Evolutionary conservation across 1,140 invertebrate species (phyloP), one percentile per base, ranked within the genome.

Genomic region (Bombus fervidus): DNA sequence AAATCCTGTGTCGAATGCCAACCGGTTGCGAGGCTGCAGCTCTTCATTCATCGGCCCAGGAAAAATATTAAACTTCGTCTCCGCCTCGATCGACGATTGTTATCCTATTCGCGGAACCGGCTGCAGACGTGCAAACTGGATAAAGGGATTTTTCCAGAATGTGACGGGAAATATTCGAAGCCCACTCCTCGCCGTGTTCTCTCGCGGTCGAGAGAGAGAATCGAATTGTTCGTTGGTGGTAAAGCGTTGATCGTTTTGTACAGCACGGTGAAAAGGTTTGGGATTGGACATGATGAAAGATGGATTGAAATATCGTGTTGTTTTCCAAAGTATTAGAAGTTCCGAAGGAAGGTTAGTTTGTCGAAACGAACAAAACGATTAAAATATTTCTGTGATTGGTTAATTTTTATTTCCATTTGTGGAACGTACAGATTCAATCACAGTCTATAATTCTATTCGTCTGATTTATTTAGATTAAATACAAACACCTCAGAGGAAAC

Each of bases 1-100:
- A 34, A 89, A 90, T 79, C 72, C 73, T 76, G 72, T 76, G 74
- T 69, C 80, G 84, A 47, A 74, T 75, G 68, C 73, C 86, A 76
- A 72, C 71, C n/a, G 77, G 68, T 78, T 81, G 68, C 77, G 39
- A 69, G 37, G 31, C 57, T 69, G 41, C 74, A 64, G 85, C 39
- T 64, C 77, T 81, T 69, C 79, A 31, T 31, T 31, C n/a, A 53
- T 31, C 83, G 87, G 64, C 13, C 39, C 64, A 53, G n/a, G 47
- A 9, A n/a, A 69, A 78, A 84, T 78, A 84, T 84, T 78, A 84
- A 84, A 83, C 47, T 53, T 53, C 47, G 47, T 53, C 31, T n/a
- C 39, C 39, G 2, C 64, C 64, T 10, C 43, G 39, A 57, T 39
- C 22, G n/a, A 68, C 59, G 37, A 41, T 62, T 34, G 37, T 77